Evolutionary conservation across 2,888 invertebrate species (phyloP).

Genomic region (Luperina testacea): DNA sequence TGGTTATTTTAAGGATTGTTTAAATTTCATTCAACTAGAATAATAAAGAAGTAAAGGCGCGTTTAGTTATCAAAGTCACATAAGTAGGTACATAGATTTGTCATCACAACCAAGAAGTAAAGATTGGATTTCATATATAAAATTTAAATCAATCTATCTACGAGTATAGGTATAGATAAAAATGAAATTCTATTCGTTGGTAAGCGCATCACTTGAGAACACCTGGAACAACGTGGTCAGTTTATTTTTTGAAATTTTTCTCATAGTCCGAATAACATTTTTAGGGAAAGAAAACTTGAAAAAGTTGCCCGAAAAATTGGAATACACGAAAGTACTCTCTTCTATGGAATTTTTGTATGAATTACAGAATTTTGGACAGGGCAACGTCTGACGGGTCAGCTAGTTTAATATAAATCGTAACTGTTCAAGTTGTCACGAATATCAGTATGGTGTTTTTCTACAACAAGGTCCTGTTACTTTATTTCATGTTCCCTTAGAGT

Average conservation of each 20-base stretch:
- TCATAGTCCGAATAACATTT: neutral
- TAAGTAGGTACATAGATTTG: neutral
- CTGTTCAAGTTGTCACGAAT: neutral
- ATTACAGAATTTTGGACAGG: neutral
- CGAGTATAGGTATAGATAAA: no score
- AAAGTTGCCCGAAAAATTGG: neutral
- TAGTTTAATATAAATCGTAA: neutral
- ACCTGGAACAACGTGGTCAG: neutral
- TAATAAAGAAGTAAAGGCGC: neutral
- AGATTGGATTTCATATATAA: neutral
- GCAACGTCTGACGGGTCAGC: neutral
- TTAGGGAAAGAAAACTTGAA: neutral
- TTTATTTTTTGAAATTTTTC: neutral
- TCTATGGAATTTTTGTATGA: neutral
- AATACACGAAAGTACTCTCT: neutral
- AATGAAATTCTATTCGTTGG: neutral
- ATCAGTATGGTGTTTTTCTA: neutral
- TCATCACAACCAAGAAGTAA: neutral
- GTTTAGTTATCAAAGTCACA: neutral
- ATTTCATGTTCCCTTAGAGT: neutral
- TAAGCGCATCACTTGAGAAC: neutral
- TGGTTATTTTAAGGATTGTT: conserved; percentile 11
- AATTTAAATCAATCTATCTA: neutral
- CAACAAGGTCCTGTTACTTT: neutral
- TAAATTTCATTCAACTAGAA: neutral